Evolutionary conservation across 2,888 invertebrate species (phyloP).

Genomic region (Aleiodes alternator): DNA sequence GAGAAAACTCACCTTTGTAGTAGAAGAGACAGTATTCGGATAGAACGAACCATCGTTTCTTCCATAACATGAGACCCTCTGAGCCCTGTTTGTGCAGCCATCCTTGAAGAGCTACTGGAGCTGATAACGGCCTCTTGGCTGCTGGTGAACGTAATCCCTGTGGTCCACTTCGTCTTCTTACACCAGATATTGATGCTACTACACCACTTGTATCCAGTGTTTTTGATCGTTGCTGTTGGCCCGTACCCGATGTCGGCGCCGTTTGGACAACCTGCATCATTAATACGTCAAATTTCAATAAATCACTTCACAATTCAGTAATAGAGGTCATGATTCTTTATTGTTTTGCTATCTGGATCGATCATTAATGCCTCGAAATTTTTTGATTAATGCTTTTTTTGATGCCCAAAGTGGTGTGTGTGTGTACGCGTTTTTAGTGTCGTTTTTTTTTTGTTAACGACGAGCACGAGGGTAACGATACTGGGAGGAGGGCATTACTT

Average conservation of each 20-base stretch:
- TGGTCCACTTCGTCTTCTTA: conserved; percentile 71
- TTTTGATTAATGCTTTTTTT: too few species aligned
- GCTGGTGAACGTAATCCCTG: conserved; percentile 86
- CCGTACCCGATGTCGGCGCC: conserved; percentile 62
- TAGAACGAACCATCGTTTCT: conserved; percentile 95
- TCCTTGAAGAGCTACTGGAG: conserved; percentile 90
- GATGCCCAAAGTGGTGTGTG: too few species aligned
- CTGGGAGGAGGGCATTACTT: conserved; percentile 1
- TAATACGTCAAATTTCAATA: conserved; percentile 5
- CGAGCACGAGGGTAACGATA: not conserved
- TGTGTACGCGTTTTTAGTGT: not conserved
- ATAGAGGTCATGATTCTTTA: too few species aligned
- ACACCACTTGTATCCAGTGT: conserved; percentile 65
- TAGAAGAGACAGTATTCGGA: conserved; percentile 96
- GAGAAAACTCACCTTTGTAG: conserved; percentile 84
- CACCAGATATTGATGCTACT: conserved; percentile 66
- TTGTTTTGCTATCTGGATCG: not conserved
- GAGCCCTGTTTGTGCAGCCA: conserved; percentile 96
- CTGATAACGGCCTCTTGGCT: conserved; percentile 89
- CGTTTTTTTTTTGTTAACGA: conserved; percentile 1
- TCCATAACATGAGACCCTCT: conserved; percentile 95
- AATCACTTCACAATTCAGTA: too few species aligned
- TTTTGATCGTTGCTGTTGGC: conserved; percentile 71
- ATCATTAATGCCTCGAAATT: not conserved
- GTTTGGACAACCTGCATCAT: conserved; percentile 63